These are phyloP conservation scores for Tinea pellionella DNA, from an alignment of 2,888 invertebrate species.

Conservation along the genomic window DNA sequence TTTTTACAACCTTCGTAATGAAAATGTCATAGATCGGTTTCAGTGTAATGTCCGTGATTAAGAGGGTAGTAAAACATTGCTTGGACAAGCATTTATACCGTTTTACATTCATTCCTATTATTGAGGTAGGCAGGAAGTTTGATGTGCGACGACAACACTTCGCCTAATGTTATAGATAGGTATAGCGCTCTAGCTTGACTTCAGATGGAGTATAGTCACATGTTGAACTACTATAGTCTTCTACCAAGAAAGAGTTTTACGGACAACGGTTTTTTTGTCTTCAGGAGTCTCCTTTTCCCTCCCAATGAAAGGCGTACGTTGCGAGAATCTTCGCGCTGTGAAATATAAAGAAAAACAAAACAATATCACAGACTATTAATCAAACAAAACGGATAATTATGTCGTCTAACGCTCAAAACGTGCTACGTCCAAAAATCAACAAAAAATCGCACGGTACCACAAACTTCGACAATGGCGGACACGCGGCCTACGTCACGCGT, in stretches of 20 bases:
- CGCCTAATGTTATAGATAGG: too few relatives aligned
- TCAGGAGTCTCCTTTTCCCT: too few relatives aligned
- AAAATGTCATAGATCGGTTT: neutral
- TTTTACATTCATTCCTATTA: neutral
- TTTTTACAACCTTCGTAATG: neutral
- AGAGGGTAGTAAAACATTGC: neutral
- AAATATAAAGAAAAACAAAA: neutral
- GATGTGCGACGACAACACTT: too few relatives aligned
- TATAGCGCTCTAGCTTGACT: too few relatives aligned
- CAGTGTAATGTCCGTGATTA: neutral
- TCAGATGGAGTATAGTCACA: too few relatives aligned
- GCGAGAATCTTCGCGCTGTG: too few relatives aligned
- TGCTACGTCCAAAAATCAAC: conserved; percentile 49
- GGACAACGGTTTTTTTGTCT: too few relatives aligned
- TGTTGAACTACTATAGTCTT: too few relatives aligned
- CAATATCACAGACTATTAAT: conserved; percentile 38
- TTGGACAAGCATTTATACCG: neutral
- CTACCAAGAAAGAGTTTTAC: too few relatives aligned
- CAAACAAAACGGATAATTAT: conserved; percentile 30
- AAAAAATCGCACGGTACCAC: conserved; percentile 44
- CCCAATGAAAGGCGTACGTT: too few relatives aligned
- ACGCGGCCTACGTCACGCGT: conserved; percentile 55
- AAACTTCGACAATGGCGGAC: conserved; percentile 41
- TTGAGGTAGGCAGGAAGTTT: too few relatives aligned
- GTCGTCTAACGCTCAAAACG: conserved; percentile 28